Base-by-base conservation (phyloP, 1,140 invertebrate genomes). In the Geopemphigus sp. region DNA sequence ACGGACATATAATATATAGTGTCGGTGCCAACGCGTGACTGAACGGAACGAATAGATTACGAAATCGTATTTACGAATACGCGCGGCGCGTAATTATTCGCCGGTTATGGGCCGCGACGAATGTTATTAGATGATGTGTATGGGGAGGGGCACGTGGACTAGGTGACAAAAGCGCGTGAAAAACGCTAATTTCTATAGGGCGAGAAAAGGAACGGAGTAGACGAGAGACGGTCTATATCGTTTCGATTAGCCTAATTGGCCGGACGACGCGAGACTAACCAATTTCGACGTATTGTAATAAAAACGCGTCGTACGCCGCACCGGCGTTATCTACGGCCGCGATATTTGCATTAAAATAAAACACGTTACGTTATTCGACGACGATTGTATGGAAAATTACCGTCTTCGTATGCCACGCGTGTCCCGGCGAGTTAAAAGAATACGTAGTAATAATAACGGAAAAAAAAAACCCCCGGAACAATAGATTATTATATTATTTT, bases 191-290 rank as follows among this genome's bases (percentile, higher is more conserved):
- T 29, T 61, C 26, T 6, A 29, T 6, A 17, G 14, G 17, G 32
- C 32, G 8, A 10, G 17, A 19, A n/a, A 39, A 39, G n/a, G 8
- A 39, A 39, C 32, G 32, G 8, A 39, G 32, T 29, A 29, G 12
- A 50, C 47, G 47, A 12, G 61, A 63, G 32, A 29, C 5, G 14
- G 15, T 61, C 59, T 14, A 26, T 11, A 11, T 26, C 24, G 61
- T 15, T 63, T 50, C 32, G 47, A 66, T 66, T 45, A 22, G 64
- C 64, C 32, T 66, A 66, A 66, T 66, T 66, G 39, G 32, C 64
- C n/a, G 11, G n/a, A n/a, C 22, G 22, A 11, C n/a, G n/a, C 22
- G n/a, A 66, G 50, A 70, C 45, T 70, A 53, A 53, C 45, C 22
- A 45, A 50, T 53, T 47, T 50, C 45, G 39, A 39, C 32, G 32